phyloP scores from a whole-genome alignment of 2,113 vertebrate species.

The Brachirus orientalis region DNA sequence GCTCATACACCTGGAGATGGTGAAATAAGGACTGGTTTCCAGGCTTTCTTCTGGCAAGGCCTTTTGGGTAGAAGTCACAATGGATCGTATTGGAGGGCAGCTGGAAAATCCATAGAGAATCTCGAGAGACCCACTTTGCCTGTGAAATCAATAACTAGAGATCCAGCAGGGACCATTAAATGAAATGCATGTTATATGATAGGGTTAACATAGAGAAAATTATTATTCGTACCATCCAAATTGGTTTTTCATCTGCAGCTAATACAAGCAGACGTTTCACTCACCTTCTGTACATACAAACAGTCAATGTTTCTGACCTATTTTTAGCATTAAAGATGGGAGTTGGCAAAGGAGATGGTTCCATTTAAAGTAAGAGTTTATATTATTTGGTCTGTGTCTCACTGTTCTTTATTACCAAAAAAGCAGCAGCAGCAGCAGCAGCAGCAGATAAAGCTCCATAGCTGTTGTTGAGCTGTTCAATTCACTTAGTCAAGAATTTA shows the following conservation, averaged over 20 bases:
- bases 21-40: constrained; percentile 72
- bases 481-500: not conserved
- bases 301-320: constrained; percentile 12
- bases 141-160: constrained; percentile 70
- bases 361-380: not conserved
- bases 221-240: constrained; percentile 69
- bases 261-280: constrained; percentile 49
- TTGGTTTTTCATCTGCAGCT: constrained; percentile 66
- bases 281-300: too few species aligned
- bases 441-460: not conserved
- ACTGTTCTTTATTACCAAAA: constrained; percentile 9
- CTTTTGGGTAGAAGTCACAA: constrained; percentile 65
- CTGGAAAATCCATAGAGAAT: constrained; percentile 77
- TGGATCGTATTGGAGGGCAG: constrained; percentile 71
- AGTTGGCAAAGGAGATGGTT: not conserved
- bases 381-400: constrained; percentile 1
- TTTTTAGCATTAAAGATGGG: not conserved
- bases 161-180: constrained; percentile 73
- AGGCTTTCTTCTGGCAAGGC: constrained; percentile 55
- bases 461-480: not conserved
- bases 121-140: constrained; percentile 61
- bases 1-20: constrained; percentile 53
- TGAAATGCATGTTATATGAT: constrained; percentile 68
- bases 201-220: constrained; percentile 69
- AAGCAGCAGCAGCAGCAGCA: not conserved